Base-by-base conservation (phyloP, 2,113 vertebrate genomes). In the Pituophis catenifer region DNA sequence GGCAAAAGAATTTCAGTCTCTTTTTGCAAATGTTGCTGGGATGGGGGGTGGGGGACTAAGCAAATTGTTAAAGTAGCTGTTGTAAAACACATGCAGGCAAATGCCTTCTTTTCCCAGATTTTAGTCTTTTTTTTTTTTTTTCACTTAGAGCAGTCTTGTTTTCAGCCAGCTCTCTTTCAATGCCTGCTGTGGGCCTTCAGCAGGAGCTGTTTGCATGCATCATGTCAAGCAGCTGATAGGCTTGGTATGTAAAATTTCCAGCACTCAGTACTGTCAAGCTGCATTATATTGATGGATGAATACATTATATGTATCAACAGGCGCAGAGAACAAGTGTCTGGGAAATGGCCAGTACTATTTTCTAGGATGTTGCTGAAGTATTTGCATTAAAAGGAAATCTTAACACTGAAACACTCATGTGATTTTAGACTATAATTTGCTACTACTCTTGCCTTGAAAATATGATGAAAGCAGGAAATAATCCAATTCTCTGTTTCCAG, bases 281-380 rank as follows among this genome's bases (percentile, higher is more conserved):
- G 3, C 93, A 81, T 91, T 96, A 95, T 92, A 94, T 91, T 96
- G 94, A 95, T 94, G 86, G 94, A 93, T 95, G 96, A 97, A 38
- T 88, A 86, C 53, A 95, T 96, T 94, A 92, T 89, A 81, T 94
- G 53, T 90, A 89, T 75, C n/a, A 12, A 13, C 57, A 87, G 24
- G 59, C 85, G 19, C 17, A 2, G 62, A 29, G 15, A 26, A 93
- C 12, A 65, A 93, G 90, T 11, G 90, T 91, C 92, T 95, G 91
- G 93, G 91, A 93, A 53, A 88, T 91, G 53, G 92, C 86, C 62
- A 91, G 75, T 33, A 94, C 86, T 90, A 75, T 90, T 0, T 0
- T 62, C 57, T 93, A 53, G 70, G 90, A 75, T 44, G 48, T 26
- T 44, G 81, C 86, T 50, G 54, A 81, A 85, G 23, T n/a, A 55